A percentile compares a stretch with the other conserved stretches of the same genome.
These are phyloP conservation scores for Gadus chalcogrammus DNA, from an alignment of 2,113 vertebrate species.

Conservation along the genomic window DNA sequence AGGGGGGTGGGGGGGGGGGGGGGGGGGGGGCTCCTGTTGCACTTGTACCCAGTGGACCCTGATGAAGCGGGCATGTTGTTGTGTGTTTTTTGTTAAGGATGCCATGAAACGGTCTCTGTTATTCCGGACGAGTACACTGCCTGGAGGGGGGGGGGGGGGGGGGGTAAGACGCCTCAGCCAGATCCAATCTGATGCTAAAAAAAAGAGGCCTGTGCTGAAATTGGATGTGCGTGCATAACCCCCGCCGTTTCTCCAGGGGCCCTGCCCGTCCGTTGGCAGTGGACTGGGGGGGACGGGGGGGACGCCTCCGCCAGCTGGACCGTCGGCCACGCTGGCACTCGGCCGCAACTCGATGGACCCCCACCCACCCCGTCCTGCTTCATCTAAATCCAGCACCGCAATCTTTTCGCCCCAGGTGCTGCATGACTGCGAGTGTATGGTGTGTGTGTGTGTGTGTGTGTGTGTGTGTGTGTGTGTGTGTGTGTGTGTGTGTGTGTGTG, in stretches of 20 bases:
- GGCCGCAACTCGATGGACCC: slow-evolving; percentile 37
- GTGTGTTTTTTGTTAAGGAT: slow-evolving; percentile 36
- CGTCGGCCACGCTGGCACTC: slow-evolving; percentile 43
- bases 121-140: slow-evolving; percentile 54
- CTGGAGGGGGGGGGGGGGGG: neutral
- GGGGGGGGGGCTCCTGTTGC: slow-evolving; percentile 15
- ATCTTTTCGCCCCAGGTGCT: slow-evolving; percentile 9
- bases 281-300: slow-evolving; percentile 48
- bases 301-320: slow-evolving; percentile 11
- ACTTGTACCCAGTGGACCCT: slow-evolving; percentile 41
- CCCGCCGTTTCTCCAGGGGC: slow-evolving; percentile 33
- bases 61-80: slow-evolving; percentile 58
- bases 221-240: slow-evolving; percentile 40
- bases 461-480: slow-evolving; percentile 5
- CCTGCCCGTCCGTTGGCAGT: slow-evolving; percentile 43
- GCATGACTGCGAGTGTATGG: neutral
- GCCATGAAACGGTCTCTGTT: slow-evolving; percentile 54
- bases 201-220: slow-evolving; percentile 56
- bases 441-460: neutral
- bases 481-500: neutral
- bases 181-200: slow-evolving; percentile 61
- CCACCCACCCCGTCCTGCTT: slow-evolving; percentile 21
- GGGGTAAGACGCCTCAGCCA: slow-evolving; percentile 51
- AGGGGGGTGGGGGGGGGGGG: slow-evolving; percentile 12
- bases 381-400: slow-evolving; percentile 27